These are phyloP conservation scores for Oplegnathus fasciatus DNA, from an alignment of 2,113 vertebrate species.

Conservation along the genomic window DNA sequence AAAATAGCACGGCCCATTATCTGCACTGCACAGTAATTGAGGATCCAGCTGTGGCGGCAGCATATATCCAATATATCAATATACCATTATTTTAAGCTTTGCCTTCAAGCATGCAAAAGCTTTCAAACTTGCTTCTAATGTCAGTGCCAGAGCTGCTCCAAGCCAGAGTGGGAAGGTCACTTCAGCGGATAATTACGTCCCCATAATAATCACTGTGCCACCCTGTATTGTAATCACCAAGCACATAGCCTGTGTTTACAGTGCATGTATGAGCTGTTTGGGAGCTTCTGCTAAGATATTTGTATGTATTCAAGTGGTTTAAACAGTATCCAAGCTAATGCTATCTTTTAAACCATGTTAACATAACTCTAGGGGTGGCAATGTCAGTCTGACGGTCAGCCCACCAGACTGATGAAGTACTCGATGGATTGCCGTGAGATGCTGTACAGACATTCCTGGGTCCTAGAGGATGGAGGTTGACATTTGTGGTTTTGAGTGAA, in stretches of 20 bases:
- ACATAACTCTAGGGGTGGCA: neutral
- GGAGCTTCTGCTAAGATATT: neutral
- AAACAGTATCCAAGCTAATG: neutral
- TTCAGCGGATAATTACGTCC: constrained; percentile 68
- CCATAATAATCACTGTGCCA: constrained; percentile 46
- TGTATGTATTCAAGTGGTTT: neutral
- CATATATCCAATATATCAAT: constrained; percentile 36
- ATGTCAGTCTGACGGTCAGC: neutral
- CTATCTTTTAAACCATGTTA: neutral
- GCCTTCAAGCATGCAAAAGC: neutral
- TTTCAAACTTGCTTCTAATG: constrained; percentile 1
- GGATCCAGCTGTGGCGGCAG: constrained; percentile 41
- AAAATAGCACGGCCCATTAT: constrained; percentile 47
- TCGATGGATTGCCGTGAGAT: neutral
- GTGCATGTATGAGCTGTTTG: neutral
- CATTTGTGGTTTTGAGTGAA: neutral
- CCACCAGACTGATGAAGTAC: neutral
- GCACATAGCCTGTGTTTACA: neutral
- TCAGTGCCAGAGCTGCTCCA: constrained; percentile 22
- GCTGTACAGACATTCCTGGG: neutral
- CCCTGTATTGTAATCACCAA: constrained; percentile 25
- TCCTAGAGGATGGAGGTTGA: neutral
- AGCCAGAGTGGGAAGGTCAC: constrained; percentile 48
- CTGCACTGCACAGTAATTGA: constrained; percentile 34
- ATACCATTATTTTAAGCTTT: constrained; percentile 26